Conservation (phyloP, 2,113 vertebrate genomes). For the Psilopogon haemacephalus region DNA sequence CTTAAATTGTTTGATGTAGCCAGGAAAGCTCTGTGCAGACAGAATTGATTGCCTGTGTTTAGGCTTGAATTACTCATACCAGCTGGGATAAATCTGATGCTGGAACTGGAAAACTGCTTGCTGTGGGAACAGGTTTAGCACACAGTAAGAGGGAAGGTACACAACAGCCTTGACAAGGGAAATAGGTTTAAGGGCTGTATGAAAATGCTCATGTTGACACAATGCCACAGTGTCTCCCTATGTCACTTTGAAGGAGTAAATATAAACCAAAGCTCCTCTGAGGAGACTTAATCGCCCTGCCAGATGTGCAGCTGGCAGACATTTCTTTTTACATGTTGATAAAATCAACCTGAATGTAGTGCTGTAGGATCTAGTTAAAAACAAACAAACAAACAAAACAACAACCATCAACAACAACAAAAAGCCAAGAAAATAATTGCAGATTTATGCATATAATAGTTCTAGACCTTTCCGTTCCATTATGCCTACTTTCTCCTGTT, state of each 20-base stretch:
- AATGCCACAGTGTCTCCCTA: background rate
- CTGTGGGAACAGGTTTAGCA: background rate
- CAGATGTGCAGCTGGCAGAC: background rate
- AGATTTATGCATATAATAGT: background rate
- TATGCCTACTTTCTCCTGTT: background rate
- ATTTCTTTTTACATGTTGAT: background rate
- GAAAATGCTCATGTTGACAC: background rate
- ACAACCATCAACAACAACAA: background rate
- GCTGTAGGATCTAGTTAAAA: background rate
- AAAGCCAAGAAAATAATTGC: too few relatives aligned
- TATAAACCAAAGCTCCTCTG: background rate
- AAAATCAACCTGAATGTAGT: background rate
- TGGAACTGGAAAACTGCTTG: background rate
- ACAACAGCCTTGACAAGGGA: background rate
- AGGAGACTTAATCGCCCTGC: background rate
- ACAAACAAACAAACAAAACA: too few relatives aligned
- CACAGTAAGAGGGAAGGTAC: background rate
- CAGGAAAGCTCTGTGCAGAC: background rate
- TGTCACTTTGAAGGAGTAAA: background rate
- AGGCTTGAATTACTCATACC: background rate
- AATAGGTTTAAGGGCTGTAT: background rate
- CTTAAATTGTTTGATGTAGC: background rate
- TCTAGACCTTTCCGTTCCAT: background rate
- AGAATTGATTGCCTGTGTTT: background rate
- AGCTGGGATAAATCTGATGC: background rate